A percentile compares a stretch with the other conserved stretches of the same genome.
phyloP scores from a whole-genome alignment of 2,888 invertebrate species.

The Melieria picta region DNA sequence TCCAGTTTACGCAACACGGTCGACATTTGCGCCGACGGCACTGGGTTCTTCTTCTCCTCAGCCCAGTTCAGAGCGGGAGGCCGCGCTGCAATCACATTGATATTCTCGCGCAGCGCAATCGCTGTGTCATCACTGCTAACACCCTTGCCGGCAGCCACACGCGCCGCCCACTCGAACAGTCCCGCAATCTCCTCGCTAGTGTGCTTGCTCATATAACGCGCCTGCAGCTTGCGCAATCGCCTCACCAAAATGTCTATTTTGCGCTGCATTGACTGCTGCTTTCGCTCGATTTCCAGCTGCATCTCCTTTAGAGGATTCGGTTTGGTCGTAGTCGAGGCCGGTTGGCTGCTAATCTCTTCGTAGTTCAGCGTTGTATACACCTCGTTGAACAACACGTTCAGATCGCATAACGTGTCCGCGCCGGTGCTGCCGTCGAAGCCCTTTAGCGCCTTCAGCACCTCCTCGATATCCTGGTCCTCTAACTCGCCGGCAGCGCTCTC shows the following conservation, averaged over 20 bases:
- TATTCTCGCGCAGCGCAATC: slow-evolving; percentile 3
- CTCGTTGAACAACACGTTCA: slow-evolving; percentile 60
- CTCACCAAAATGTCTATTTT: slow-evolving; percentile 78
- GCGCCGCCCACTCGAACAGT: slow-evolving; percentile 79
- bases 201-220: slow-evolving; percentile 79
- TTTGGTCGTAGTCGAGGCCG: slow-evolving; percentile 34
- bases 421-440: slow-evolving; percentile 71
- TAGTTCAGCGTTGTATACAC: slow-evolving; percentile 49
- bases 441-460: slow-evolving; percentile 82
- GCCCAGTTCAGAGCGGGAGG: slow-evolving; percentile 52
- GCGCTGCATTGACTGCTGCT: slow-evolving; percentile 71
- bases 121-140: slow-evolving; percentile 39
- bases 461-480: slow-evolving; percentile 77
- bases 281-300: slow-evolving; percentile 56
- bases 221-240: slow-evolving; percentile 80
- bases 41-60: slow-evolving; percentile 64
- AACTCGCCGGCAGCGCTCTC: slow-evolving; percentile 68
- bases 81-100: slow-evolving; percentile 51
- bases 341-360: slow-evolving; percentile 48
- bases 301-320: slow-evolving; percentile 52
- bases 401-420: slow-evolving; percentile 59
- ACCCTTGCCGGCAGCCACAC: slow-evolving; percentile 54
- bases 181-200: slow-evolving; percentile 82
- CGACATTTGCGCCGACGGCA: slow-evolving; percentile 69
- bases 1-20: slow-evolving; percentile 66